Conservation (phyloP, 2,797 vertebrate genomes). For the Otolemur crassicaudatus region DNA sequence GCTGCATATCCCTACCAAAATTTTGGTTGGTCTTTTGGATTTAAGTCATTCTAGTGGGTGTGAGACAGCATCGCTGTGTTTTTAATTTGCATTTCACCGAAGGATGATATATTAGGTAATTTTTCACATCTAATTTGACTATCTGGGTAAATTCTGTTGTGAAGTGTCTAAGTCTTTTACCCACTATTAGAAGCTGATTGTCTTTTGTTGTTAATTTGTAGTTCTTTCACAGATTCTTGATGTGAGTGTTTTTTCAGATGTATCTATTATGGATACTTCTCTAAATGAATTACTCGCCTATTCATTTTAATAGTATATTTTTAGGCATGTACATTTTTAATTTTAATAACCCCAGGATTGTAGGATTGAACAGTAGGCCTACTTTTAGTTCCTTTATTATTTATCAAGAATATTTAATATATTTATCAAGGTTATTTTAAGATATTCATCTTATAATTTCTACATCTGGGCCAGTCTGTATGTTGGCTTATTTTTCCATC, state of each 20-base stretch:
- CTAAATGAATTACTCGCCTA: neutral
- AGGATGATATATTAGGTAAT: neutral
- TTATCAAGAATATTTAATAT: neutral
- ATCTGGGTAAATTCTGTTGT: neutral
- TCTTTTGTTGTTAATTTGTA: neutral
- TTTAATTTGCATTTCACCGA: neutral
- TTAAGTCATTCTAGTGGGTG: neutral
- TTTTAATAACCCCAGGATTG: neutral
- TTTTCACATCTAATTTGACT: neutral
- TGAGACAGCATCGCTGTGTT: neutral
- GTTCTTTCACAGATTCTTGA: neutral
- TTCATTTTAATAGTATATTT: neutral
- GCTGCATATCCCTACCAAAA: neutral
- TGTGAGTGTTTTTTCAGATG: neutral
- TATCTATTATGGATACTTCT: neutral
- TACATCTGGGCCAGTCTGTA: neutral
- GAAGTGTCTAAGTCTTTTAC: neutral
- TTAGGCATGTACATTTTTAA: neutral
- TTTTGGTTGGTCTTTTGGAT: neutral
- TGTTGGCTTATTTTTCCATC: constrained; percentile 5
- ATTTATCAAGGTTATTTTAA: neutral
- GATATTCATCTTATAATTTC: neutral
- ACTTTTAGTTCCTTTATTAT: too few relatives aligned
- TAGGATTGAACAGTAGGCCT: too few relatives aligned
- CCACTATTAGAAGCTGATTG: neutral